phyloP scores from a whole-genome alignment of 2,888 invertebrate genomes.

The Rhorus exstirpatorius region DNA sequence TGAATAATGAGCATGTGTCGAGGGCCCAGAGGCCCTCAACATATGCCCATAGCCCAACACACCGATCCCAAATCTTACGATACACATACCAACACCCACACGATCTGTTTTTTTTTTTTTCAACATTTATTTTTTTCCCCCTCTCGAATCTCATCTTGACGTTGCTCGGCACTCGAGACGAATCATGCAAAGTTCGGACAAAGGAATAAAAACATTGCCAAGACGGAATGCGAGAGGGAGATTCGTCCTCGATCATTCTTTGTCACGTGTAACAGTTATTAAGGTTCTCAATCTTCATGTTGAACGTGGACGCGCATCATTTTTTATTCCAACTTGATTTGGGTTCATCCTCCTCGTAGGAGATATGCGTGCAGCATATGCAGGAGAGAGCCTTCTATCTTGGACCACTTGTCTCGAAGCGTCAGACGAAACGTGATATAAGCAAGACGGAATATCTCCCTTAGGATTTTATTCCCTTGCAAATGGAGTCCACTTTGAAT shows the following conservation, averaged over 20 bases:
- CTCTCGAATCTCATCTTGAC: conserved; percentile 15
- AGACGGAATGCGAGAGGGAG: neutral
- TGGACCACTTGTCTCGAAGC: too few species aligned
- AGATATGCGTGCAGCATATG: neutral
- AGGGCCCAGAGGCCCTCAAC: conserved; percentile 58
- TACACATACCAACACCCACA: conserved; percentile 50
- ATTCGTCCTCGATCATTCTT: conserved; percentile 36
- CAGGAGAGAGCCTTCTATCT: too few species aligned
- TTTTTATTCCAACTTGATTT: conserved; percentile 40
- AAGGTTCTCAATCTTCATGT: conserved; percentile 23
- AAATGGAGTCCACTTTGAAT: too few species aligned
- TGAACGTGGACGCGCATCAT: conserved; percentile 32
- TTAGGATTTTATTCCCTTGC: too few species aligned
- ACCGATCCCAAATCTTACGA: conserved; percentile 49
- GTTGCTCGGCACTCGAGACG: conserved; percentile 24
- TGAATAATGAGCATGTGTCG: conserved; percentile 63
- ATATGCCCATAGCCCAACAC: conserved; percentile 7
- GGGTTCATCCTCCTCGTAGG: neutral
- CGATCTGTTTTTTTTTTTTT: conserved; percentile 48
- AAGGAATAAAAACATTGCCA: conserved; percentile 6
- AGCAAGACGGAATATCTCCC: too few species aligned
- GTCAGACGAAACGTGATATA: too few species aligned
- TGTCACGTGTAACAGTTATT: conserved; percentile 34
- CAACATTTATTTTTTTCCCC: neutral
- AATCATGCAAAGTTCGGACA: conserved; percentile 12